A percentile compares a stretch with the other conserved stretches of the same genome.
Conservation (phyloP, 2,888 invertebrate genomes). For the Xestia sexstrigata region DNA sequence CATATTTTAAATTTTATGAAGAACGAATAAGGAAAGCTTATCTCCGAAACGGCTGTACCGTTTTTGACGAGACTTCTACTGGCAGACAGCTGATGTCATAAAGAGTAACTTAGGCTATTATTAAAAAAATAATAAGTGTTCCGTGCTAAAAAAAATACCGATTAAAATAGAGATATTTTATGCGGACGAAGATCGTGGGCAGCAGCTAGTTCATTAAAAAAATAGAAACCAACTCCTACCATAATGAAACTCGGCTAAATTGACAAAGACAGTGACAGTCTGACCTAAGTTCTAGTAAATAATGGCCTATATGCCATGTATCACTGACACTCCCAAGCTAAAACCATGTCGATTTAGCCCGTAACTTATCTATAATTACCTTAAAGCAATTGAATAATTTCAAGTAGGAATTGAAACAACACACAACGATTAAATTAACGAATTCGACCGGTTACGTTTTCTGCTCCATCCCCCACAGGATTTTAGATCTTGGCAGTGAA, state of each 20-base stretch:
- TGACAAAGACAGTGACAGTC: constrained; percentile 8
- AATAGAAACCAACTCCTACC: not conserved
- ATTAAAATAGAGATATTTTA: not conserved
- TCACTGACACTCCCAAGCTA: constrained; percentile 20
- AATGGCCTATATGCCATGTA: constrained; percentile 5
- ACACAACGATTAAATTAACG: constrained; percentile 59
- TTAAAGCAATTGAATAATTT: constrained; percentile 60
- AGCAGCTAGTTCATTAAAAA: not conserved
- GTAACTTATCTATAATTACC: constrained; percentile 59
- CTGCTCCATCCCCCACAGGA: not conserved
- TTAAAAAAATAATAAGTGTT: not conserved
- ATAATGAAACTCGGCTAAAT: not conserved
- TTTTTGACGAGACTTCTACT: not conserved
- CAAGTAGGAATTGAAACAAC: constrained; percentile 63
- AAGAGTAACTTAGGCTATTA: not conserved
- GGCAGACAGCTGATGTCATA: not conserved
- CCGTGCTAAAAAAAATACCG: not conserved
- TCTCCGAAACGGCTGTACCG: not conserved
- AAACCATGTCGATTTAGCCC: constrained; percentile 45
- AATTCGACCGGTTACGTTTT: constrained; percentile 53
- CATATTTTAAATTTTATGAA: not conserved
- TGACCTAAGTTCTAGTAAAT: constrained; percentile 4
- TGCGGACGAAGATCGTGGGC: too few species aligned
- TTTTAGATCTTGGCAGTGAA: not conserved
- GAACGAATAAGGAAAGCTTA: not conserved